Base-by-base conservation (phyloP, 35 echinoderm and acorn worm species). In the Chiridota heheva region DNA sequence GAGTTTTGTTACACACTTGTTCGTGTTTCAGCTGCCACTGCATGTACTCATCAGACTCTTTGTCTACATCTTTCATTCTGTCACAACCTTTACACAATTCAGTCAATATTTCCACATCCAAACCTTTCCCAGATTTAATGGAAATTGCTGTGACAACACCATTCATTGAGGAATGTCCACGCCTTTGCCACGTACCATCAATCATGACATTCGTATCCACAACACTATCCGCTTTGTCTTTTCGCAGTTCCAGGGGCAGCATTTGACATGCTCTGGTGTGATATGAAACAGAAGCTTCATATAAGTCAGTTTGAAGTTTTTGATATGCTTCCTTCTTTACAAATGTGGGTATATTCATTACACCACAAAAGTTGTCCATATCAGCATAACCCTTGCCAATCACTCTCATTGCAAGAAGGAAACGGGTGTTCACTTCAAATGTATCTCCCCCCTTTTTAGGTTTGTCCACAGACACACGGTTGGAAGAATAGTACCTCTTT, bases 301-400 rank as follows among this genome's bases (percentile, higher is more conserved):
- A 38, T 15, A 69, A 12, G 40, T 36, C 64, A 68, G 31, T 68
- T 36, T 68, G 64, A 7, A 68, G 66, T 69, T 68, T 68, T 39
- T 68, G 25, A 32, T 68, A 68, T 35, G 64, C 40, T 68, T 36
- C 64, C n/a, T 34, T 68, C 31, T 34, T 68, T 37, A 68, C 40
- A 28, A 37, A 37, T 68, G 64, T 5, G n/a, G 64, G 30, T 37
- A 68, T 68, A 4, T 39, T 71, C 68, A 44, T 71, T 5, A n/a
- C n/a, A 40, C 68, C 33, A 22, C 68, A 71, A 35, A 71, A 71
- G 39, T 40, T 5, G 25, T 71, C 32, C 64, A 70, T 70, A n/a
- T 70, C 40, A 5, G 67, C 3, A 70, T 43, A 70, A 44, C 68
- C 68, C 30, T 71, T 71, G 2, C 39, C 68, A 22, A 71, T 71